phyloP scores from a whole-genome alignment of 2,888 invertebrate genomes.

The Cerceris ruficornis region DNA sequence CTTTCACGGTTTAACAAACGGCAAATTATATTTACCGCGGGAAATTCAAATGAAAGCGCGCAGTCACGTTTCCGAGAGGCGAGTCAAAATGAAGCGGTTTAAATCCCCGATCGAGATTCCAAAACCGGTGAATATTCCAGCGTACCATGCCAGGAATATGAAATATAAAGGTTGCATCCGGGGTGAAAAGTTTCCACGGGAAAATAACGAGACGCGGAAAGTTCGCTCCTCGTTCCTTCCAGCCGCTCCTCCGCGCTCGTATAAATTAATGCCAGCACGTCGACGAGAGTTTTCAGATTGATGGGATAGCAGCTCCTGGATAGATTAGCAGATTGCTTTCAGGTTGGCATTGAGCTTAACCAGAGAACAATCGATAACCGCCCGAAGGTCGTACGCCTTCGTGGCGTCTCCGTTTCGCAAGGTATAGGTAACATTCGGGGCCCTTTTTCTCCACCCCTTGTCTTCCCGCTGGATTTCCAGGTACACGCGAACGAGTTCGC shows the following conservation, averaged over 20 bases:
- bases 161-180: slow-evolving; percentile 31
- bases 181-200: slow-evolving; percentile 38
- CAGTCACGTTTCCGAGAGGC: too few species aligned
- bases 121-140: too few species aligned
- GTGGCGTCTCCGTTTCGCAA: slow-evolving; percentile 58
- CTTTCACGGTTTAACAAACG: too few species aligned
- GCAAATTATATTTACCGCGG: too few species aligned
- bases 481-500: slow-evolving; percentile 43
- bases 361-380: slow-evolving; percentile 61
- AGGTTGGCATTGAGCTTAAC: slow-evolving; percentile 64
- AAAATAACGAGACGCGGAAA: slow-evolving; percentile 33
- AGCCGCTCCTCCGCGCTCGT: not conserved
- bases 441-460: slow-evolving; percentile 23
- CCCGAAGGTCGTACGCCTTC: slow-evolving; percentile 64
- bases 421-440: slow-evolving; percentile 19
- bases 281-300: slow-evolving; percentile 23
- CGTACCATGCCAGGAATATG: not conserved
- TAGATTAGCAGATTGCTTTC: slow-evolving; percentile 49
- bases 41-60: too few species aligned
- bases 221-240: not conserved
- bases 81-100: too few species aligned
- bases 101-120: too few species aligned
- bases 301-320: slow-evolving; percentile 22
- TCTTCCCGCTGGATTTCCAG: slow-evolving; percentile 7
- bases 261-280: slow-evolving; percentile 18